A percentile compares a stretch with the other conserved stretches of the same genome.
phyloP scores from a whole-genome alignment of 2,888 invertebrate genomes.

The Nomada flava region DNA sequence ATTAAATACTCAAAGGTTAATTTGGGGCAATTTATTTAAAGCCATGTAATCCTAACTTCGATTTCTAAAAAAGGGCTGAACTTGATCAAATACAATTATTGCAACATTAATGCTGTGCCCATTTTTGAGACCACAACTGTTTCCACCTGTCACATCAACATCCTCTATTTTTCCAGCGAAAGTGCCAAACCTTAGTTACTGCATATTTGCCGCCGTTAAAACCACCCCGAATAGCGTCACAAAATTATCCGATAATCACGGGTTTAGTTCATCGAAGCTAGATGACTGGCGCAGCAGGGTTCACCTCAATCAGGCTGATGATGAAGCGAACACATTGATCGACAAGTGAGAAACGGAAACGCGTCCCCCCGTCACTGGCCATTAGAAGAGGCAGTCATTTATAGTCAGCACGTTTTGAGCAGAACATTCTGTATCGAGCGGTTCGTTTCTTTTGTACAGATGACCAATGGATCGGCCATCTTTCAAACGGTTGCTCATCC shows the following conservation, averaged over 20 bases:
- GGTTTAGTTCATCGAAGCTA: not conserved
- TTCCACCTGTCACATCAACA: too few species aligned
- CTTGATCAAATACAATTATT: too few species aligned
- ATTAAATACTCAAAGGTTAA: too few species aligned
- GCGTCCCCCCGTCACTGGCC: conserved; percentile 30
- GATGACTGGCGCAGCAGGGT: not conserved
- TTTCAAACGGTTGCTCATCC: not conserved
- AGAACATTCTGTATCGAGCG: conserved; percentile 9
- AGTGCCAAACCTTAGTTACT: too few species aligned
- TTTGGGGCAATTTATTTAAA: too few species aligned
- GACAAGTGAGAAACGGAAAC: conserved; percentile 43
- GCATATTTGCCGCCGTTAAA: too few species aligned
- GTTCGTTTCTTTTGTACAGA: conserved; percentile 11
- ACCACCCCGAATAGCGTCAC: too few species aligned
- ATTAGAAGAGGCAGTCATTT: conserved; percentile 27
- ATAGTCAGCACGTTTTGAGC: conserved; percentile 7
- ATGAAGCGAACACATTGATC: conserved; percentile 23
- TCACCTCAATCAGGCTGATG: not conserved
- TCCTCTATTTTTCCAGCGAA: too few species aligned
- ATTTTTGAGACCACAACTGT: too few species aligned
- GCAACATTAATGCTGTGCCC: too few species aligned
- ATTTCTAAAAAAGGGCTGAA: too few species aligned
- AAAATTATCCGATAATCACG: not conserved
- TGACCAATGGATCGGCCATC: not conserved
- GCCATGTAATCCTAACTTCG: too few species aligned